Percentiles rank a stretch among this genome's conserved stretches.
These are phyloP conservation scores for Pycnomerus fuliginosus DNA, from an alignment of 2,888 invertebrate species.

Conservation along the genomic window DNA sequence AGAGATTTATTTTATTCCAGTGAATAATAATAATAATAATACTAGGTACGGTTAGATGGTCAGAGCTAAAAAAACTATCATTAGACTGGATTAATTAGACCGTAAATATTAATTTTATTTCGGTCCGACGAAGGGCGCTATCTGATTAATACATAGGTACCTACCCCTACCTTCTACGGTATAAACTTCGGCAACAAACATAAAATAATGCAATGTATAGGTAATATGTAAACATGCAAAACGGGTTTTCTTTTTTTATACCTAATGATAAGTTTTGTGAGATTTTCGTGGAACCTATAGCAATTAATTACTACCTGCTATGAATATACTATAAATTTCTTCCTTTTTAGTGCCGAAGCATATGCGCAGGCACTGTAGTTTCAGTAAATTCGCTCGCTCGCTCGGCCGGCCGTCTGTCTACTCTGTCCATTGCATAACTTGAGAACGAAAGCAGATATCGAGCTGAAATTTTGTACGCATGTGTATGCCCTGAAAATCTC, in stretches of 20 bases:
- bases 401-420: too few species aligned
- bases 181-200: too few species aligned
- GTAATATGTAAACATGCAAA: neutral
- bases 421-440: too few species aligned
- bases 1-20: conserved; percentile 8
- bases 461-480: too few species aligned
- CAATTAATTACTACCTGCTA: neutral
- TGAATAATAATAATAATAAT: conserved; percentile 11
- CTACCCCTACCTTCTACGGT: too few species aligned
- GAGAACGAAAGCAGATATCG: too few species aligned
- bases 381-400: too few species aligned
- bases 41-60: conserved; percentile 5
- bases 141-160: neutral
- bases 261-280: neutral
- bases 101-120: conserved; percentile 7
- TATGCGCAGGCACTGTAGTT: too few species aligned
- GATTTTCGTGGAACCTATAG: neutral
- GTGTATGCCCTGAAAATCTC: too few species aligned
- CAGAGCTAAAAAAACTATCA: conserved; percentile 2
- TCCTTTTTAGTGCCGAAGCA: too few species aligned
- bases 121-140: conserved; percentile 1
- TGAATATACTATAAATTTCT: neutral
- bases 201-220: too few species aligned
- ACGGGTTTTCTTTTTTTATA: neutral
- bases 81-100: conserved; percentile 9